Evolutionary conservation across 1,140 invertebrate genomes (phyloP).

Genomic region (Doryteuthis pealeii): DNA sequence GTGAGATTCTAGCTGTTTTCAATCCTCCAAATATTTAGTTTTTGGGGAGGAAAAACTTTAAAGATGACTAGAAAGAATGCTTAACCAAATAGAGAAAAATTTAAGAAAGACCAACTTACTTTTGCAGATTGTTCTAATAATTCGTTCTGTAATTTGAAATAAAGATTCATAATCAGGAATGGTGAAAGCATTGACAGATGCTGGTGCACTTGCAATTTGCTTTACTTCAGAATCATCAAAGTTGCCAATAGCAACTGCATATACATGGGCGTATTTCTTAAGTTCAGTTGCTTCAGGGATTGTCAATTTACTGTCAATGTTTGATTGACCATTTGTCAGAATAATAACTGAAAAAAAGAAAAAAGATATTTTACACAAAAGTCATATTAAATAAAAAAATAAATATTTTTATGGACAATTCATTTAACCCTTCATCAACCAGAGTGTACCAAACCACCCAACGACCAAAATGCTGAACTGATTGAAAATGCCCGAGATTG

Average conservation of each 20-base stretch:
- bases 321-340: slow-evolving; percentile 52
- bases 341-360: slow-evolving; percentile 43
- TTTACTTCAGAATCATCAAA: slow-evolving; percentile 40
- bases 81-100: too few species aligned
- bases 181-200: slow-evolving; percentile 33
- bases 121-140: slow-evolving; percentile 39
- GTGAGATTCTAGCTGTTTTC: too few species aligned
- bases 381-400: neutral
- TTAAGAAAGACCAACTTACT: slow-evolving; percentile 22
- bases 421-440: too few species aligned
- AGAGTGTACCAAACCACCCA: too few species aligned
- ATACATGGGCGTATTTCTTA: slow-evolving; percentile 39
- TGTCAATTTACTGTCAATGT: slow-evolving; percentile 43
- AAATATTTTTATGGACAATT: neutral
- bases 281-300: slow-evolving; percentile 38
- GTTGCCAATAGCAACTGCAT: slow-evolving; percentile 44
- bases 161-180: slow-evolving; percentile 34
- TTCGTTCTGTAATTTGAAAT: slow-evolving; percentile 28
- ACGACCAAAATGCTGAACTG: too few species aligned
- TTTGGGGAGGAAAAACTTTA: too few species aligned
- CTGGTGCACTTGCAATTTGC: slow-evolving; percentile 41
- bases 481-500: neutral
- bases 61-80: too few species aligned
- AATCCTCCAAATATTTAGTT: too few species aligned
- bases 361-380: neutral